Percentiles rank a stretch among this genome's conserved stretches.
phyloP scores from a whole-genome alignment of 2,113 vertebrate genomes.

The Cavia aperea region DNA sequence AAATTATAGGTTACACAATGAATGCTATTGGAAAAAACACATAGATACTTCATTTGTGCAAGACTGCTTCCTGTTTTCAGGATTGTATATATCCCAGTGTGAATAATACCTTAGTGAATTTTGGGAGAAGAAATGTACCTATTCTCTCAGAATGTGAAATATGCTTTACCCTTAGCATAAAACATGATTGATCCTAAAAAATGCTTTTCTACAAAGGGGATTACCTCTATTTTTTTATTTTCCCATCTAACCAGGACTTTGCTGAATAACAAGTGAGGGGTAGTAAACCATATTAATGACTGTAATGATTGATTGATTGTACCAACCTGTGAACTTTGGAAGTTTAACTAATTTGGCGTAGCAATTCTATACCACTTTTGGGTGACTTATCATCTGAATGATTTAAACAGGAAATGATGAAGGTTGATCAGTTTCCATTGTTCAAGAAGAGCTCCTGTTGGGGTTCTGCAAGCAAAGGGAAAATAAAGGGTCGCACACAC shows the following conservation, averaged over 20 bases:
- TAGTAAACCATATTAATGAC: not conserved
- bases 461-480: no score
- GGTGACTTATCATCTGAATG: not conserved
- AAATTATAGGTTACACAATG: no score
- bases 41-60: no score
- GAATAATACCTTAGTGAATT: not conserved
- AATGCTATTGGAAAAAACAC: no score
- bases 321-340: not conserved
- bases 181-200: not conserved
- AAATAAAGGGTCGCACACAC: no score
- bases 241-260: not conserved
- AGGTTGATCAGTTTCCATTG: not conserved
- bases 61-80: no score
- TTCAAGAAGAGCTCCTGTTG: not conserved
- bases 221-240: not conserved
- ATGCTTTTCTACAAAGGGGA: not conserved
- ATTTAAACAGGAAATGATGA: not conserved
- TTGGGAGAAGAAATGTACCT: not conserved
- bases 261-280: not conserved
- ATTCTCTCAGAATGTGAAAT: not conserved
- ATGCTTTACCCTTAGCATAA: not conserved
- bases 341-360: not conserved
- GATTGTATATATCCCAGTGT: not conserved
- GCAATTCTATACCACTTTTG: not conserved
- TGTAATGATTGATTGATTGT: not conserved